A percentile compares a stretch with the other conserved stretches of the same genome.
phyloP scores from a whole-genome alignment of 2,888 invertebrate species.

The Amphipyra berbera region DNA sequence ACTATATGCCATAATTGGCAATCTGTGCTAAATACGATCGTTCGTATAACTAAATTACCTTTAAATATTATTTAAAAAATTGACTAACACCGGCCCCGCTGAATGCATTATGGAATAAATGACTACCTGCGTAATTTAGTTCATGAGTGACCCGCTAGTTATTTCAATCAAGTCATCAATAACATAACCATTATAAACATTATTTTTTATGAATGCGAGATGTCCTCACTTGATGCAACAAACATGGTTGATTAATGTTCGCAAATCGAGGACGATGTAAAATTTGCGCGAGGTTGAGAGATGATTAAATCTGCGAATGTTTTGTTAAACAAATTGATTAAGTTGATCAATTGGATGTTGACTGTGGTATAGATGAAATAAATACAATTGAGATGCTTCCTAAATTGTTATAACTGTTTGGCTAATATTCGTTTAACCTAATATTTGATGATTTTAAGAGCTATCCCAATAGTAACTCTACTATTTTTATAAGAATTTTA shows the following conservation, averaged over 20 bases:
- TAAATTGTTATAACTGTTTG: constrained; percentile 26
- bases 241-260: constrained; percentile 28
- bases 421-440: constrained; percentile 5
- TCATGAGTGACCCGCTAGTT: constrained; percentile 45
- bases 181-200: constrained; percentile 51
- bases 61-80: constrained; percentile 11
- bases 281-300: constrained; percentile 14
- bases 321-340: constrained; percentile 28
- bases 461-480: not conserved
- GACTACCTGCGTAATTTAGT: constrained; percentile 50
- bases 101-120: constrained; percentile 51
- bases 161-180: constrained; percentile 57
- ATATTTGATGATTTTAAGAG: constrained; percentile 2
- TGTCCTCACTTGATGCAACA: constrained; percentile 49
- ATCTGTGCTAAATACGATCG: constrained; percentile 45
- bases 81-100: constrained; percentile 23
- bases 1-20: constrained; percentile 45
- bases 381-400: constrained; percentile 15
- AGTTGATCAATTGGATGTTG: constrained; percentile 30
- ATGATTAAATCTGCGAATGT: constrained; percentile 33
- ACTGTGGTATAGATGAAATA: constrained; percentile 2
- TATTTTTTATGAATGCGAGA: constrained; percentile 54
- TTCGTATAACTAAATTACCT: constrained; percentile 25
- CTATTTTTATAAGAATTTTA: not conserved
- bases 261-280: constrained; percentile 18